Evolutionary conservation across 1,140 invertebrate genomes (phyloP).

Genomic region (Conus ventricosus): DNA sequence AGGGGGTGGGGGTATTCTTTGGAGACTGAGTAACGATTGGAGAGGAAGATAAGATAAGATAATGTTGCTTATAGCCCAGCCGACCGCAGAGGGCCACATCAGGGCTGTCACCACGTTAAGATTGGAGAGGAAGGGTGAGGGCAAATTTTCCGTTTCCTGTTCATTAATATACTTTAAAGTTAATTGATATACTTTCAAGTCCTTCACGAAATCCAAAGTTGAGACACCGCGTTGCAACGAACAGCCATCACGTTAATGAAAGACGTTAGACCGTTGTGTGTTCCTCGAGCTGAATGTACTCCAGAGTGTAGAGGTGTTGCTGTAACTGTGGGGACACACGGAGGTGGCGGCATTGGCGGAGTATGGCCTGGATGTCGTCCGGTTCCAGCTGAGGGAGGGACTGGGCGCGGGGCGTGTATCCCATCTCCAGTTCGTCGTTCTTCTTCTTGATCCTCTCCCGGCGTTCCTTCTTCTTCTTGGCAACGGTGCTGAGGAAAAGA

Average conservation of each 20-base stretch:
- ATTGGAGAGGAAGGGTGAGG: too few relatives aligned
- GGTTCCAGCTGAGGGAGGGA: background rate
- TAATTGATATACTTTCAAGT: too few relatives aligned
- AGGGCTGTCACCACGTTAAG: too few relatives aligned
- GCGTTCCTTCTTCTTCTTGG: constrained; percentile 18
- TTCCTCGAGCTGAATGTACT: background rate
- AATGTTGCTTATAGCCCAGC: too few relatives aligned
- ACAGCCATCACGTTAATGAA: background rate
- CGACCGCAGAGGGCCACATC: too few relatives aligned
- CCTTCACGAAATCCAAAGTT: too few relatives aligned
- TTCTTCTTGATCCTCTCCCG: constrained; percentile 19
- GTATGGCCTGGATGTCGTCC: background rate
- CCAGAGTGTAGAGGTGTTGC: constrained; percentile 16
- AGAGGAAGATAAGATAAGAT: too few relatives aligned
- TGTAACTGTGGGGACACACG: background rate
- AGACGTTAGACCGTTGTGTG: background rate
- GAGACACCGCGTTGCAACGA: too few relatives aligned
- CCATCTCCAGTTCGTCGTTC: constrained; percentile 20
- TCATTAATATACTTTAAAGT: too few relatives aligned
- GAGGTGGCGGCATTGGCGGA: background rate
- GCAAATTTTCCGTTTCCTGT: too few relatives aligned
- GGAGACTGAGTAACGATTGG: too few relatives aligned
- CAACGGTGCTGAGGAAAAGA: background rate
- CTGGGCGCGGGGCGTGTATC: constrained; percentile 2
- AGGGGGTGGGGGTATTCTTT: too few relatives aligned